phyloP scores from a whole-genome alignment of 1,140 invertebrate genomes.

The Solenopsis invicta region DNA sequence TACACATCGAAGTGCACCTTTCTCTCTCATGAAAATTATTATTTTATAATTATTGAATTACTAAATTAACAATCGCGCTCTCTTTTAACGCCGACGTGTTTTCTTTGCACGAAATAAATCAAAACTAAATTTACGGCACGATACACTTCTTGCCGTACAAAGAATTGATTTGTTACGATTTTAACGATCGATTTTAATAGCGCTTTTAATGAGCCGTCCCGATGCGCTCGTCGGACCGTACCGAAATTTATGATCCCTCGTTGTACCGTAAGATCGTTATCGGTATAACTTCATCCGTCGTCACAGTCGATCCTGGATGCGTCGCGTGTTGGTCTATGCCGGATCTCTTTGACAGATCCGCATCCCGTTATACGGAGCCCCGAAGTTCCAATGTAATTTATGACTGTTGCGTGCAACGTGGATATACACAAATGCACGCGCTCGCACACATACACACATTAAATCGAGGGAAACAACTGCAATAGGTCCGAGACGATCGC shows the following conservation, averaged over 20 bases:
- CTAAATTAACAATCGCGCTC: neutral
- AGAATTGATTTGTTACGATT: conserved; percentile 43
- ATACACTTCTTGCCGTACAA: neutral
- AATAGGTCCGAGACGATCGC: neutral
- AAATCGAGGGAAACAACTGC: neutral
- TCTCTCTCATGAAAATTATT: neutral
- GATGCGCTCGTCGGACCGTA: neutral
- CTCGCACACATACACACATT: neutral
- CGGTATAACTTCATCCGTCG: conserved; percentile 46
- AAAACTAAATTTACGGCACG: neutral
- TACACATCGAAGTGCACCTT: neutral
- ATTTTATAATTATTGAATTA: conserved; percentile 17
- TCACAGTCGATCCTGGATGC: neutral
- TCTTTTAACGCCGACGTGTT: neutral
- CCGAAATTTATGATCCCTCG: conserved; percentile 31
- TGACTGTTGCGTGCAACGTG: neutral
- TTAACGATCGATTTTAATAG: conserved; percentile 37
- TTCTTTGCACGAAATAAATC: neutral
- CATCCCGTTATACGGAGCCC: conserved; percentile 28
- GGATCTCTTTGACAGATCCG: conserved; percentile 42
- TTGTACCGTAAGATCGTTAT: conserved; percentile 41
- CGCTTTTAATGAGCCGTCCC: conserved; percentile 12
- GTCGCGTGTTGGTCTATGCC: conserved; percentile 31
- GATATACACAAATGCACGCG: neutral
- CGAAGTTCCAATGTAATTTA: conserved; percentile 33